These are phyloP conservation scores for Penaeus indicus DNA, from an alignment of 1,140 invertebrate species.

Conservation along the genomic window DNA sequence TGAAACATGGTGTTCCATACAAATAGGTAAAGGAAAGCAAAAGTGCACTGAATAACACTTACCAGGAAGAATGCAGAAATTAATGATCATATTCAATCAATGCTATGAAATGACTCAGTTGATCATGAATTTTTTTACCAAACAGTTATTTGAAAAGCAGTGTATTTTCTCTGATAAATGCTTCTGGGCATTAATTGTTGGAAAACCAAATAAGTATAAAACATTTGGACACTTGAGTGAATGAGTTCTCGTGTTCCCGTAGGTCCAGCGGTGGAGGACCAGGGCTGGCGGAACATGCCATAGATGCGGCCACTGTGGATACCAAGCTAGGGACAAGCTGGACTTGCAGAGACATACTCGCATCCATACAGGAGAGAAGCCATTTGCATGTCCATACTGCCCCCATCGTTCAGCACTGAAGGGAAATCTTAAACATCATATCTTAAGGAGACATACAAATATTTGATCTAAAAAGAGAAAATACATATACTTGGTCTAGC, in stretches of 20 bases:
- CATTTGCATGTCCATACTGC: slow-evolving; percentile 59
- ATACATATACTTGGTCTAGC: not conserved
- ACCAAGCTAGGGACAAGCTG: slow-evolving; percentile 55
- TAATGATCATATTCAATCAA: no score
- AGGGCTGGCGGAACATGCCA: slow-evolving; percentile 27
- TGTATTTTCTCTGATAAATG: no score
- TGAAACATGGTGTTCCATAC: slow-evolving; percentile 46
- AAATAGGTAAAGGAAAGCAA: slow-evolving; percentile 17
- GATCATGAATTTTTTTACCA: no score
- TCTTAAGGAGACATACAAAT: slow-evolving; percentile 41
- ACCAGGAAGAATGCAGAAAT: no score
- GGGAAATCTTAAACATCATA: slow-evolving; percentile 57
- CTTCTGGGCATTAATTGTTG: no score
- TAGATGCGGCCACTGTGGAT: slow-evolving; percentile 52
- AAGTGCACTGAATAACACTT: no score
- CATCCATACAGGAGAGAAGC: slow-evolving; percentile 57
- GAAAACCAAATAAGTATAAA: not conserved
- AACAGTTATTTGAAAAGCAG: no score
- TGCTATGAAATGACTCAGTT: no score
- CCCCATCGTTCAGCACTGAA: slow-evolving; percentile 51
- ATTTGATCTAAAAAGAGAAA: not conserved
- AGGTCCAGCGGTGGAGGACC: slow-evolving; percentile 52
- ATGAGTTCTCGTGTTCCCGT: slow-evolving; percentile 44
- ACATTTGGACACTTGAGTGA: slow-evolving; percentile 27
- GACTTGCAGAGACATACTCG: slow-evolving; percentile 55